Base-by-base conservation (phyloP, 2,888 invertebrate genomes). In the Sympetrum striolatum region DNA sequence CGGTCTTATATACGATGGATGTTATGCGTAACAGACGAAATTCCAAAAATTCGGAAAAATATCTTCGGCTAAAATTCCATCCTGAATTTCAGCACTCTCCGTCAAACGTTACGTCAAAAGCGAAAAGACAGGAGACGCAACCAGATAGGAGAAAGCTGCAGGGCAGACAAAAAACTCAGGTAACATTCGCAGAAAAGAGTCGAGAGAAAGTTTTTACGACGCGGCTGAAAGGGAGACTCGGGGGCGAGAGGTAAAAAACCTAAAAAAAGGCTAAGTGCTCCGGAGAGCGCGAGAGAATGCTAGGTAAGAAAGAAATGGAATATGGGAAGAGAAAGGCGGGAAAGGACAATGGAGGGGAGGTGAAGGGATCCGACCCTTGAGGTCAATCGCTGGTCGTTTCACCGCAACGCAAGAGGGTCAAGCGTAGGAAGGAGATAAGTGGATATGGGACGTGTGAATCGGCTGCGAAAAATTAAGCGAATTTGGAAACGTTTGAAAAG, bases 371-470 rank as follows among this genome's bases (percentile, higher is more conserved):
- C 37, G 39, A 64, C 86, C 86, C 86, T 37, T 18, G 86, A 86
- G 86, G 86, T 58, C 86, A 86, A 86, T 86, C 86, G 86, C 60
- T 35, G 86, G 64, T 86, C 86, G 60, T 86, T 86, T 86, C 86
- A 31, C 86, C 58, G 86, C 35, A 58, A 60, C 35, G 58, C 58
- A 73, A 73, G 60, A 86, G 86, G 64, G 60, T 53, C 86, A n/a
- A 86, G 31, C 15, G 35, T 60, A 14, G n/a, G 82, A 82, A 53
- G 31, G 80, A 15, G 14, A 80, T 18, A 35, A 39, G 60, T 35
- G 86, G 86, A 37, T 12, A 37, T 25, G 18, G 58, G 53, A 53
- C 53, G 53, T 53, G 53, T 53, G 53, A 53, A 53, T 53, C 15
- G 60, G 8, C 53, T 53, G 60, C 14, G 35, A 35, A 37, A 60